Percentiles rank a stretch among this genome's conserved stretches.
Conservation (phyloP, 2,797 vertebrate genomes). For the Nannoperca obscura region DNA sequence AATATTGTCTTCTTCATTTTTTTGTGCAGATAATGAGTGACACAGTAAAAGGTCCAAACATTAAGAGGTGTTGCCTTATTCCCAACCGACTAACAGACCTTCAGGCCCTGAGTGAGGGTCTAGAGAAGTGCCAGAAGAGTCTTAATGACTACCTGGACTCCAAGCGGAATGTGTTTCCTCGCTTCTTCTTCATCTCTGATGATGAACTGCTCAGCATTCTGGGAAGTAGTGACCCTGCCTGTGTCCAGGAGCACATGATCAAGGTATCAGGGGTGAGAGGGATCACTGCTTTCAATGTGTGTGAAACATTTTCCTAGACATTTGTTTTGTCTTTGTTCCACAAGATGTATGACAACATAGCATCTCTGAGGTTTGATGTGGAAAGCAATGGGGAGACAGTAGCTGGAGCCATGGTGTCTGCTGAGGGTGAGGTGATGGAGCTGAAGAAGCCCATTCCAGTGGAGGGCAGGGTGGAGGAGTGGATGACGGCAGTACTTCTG, state of each 20-base stretch:
- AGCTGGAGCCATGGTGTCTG: constrained; percentile 93
- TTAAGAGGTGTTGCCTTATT: constrained; percentile 91
- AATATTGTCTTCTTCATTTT: background rate
- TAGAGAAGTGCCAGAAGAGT: constrained; percentile 98
- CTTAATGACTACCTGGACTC: constrained; percentile 96
- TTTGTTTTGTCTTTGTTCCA: constrained; percentile 15
- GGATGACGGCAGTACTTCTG: constrained; percentile 92
- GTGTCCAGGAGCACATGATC: constrained; percentile 98
- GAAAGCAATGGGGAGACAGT: constrained; percentile 84
- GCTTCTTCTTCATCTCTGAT: constrained; percentile 98
- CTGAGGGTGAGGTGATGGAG: constrained; percentile 94
- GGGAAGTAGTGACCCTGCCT: constrained; percentile 91
- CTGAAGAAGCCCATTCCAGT: constrained; percentile 86
- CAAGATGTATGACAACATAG: constrained; percentile 98
- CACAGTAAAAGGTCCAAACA: constrained; percentile 87
- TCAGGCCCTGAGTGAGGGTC: constrained; percentile 87
- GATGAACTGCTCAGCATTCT: constrained; percentile 97
- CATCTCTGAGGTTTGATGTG: constrained; percentile 88
- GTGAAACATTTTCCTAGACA: constrained; percentile 8
- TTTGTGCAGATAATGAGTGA: constrained; percentile 91
- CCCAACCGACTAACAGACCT: constrained; percentile 90
- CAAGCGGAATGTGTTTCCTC: constrained; percentile 95
- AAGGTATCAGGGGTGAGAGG: constrained; percentile 85
- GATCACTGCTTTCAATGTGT: constrained; percentile 22
- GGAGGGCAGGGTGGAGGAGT: constrained; percentile 94